Conservation (phyloP, 35 echinoderm and acorn worm species). For the Lytechinus pictus region DNA sequence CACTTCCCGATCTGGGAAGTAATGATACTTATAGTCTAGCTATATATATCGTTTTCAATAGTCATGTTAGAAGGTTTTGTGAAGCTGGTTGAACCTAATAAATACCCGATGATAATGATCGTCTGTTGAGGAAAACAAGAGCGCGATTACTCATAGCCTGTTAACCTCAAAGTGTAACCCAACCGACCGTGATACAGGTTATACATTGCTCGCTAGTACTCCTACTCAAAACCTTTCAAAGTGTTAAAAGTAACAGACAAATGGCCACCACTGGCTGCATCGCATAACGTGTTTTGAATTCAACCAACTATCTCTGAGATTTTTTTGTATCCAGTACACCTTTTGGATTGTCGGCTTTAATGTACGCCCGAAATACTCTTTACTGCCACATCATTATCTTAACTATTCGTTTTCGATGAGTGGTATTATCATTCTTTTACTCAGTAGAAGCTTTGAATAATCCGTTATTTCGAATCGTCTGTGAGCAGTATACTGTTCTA, state of each 20-base stretch:
- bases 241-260: neutral
- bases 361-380: no score
- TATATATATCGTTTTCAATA: neutral
- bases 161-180: neutral
- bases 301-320: no score
- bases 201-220: neutral
- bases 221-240: neutral
- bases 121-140: neutral
- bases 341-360: no score
- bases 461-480: neutral
- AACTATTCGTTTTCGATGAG: no score
- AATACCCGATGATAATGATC: conserved; percentile 16
- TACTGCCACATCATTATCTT: no score
- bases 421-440: no score
- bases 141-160: neutral
- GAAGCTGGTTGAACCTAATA: neutral
- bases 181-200: neutral
- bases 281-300: neutral
- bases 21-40: neutral
- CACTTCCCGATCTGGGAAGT: neutral
- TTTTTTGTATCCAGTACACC: no score
- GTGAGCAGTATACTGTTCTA: neutral
- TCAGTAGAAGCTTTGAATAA: no score
- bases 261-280: neutral
- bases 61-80: neutral